Percentiles rank a stretch among this genome's conserved stretches.
phyloP scores from a whole-genome alignment of 2,113 vertebrate species.

The Embiotoca jacksoni region DNA sequence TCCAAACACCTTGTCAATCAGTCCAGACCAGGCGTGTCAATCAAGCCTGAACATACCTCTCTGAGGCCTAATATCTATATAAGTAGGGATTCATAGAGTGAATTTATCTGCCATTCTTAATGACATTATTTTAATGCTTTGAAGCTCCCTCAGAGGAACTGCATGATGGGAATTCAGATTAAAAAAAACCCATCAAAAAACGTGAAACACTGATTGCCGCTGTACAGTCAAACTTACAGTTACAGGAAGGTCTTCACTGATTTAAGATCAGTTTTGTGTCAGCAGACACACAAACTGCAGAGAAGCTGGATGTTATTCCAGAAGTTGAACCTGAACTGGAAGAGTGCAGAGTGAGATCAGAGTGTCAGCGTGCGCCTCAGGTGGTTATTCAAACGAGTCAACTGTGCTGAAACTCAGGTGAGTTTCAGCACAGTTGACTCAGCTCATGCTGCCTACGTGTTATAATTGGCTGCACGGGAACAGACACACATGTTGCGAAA shows the following conservation, averaged over 20 bases:
- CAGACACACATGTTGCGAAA: conserved; percentile 1
- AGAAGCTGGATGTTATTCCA: conserved; percentile 7
- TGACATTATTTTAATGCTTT: neutral
- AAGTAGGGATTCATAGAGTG: too few relatives aligned
- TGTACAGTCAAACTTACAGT: neutral
- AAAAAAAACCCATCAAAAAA: too few relatives aligned
- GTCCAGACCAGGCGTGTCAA: too few relatives aligned
- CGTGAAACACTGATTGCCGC: too few relatives aligned
- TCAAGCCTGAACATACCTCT: too few relatives aligned
- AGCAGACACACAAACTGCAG: neutral
- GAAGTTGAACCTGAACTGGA: conserved; percentile 9
- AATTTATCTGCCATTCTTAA: too few relatives aligned
- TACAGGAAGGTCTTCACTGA: neutral
- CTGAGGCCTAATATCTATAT: too few relatives aligned
- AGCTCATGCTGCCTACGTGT: conserved; percentile 16
- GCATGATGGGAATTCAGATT: too few relatives aligned
- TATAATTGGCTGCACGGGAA: conserved; percentile 49
- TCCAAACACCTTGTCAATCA: too few relatives aligned
- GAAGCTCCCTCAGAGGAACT: neutral
- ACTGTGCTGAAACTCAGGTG: conserved; percentile 29
- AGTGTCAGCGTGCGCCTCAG: conserved; percentile 39
- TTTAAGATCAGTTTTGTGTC: conserved; percentile 10
- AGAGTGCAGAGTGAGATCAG: conserved; percentile 40
- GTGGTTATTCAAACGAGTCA: conserved; percentile 56
- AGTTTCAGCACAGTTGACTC: too few relatives aligned